These are phyloP conservation scores for Drosophila multiciliata DNA, from an alignment of 2,888 invertebrate species.

Conservation along the genomic window DNA sequence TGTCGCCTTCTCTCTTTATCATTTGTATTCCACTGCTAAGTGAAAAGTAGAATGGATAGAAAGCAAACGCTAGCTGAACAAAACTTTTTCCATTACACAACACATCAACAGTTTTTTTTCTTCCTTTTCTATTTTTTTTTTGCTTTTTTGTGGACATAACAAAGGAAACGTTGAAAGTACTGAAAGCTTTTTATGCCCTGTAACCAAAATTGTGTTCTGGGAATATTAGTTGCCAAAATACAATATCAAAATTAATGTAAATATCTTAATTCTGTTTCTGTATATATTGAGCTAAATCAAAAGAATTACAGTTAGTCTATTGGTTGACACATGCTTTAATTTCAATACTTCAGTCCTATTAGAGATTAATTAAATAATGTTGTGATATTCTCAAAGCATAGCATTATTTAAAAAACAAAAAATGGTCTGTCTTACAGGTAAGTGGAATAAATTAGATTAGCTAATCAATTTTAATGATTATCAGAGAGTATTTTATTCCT, in stretches of 20 bases:
- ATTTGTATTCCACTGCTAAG: constrained; percentile 51
- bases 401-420: neutral
- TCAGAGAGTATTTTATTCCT: constrained; percentile 26
- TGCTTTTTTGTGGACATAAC: constrained; percentile 65
- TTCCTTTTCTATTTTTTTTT: constrained; percentile 43
- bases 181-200: constrained; percentile 75
- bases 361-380: neutral
- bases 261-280: neutral
- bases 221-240: constrained; percentile 46
- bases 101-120: constrained; percentile 72
- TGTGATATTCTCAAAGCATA: neutral
- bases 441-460: constrained; percentile 14
- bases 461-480: constrained; percentile 36
- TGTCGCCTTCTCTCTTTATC: neutral
- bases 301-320: neutral
- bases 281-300: neutral
- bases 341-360: neutral
- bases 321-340: neutral
- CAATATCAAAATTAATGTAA: neutral
- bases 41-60: constrained; percentile 73
- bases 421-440: neutral
- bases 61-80: constrained; percentile 76
- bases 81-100: constrained; percentile 79
- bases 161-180: constrained; percentile 73
- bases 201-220: constrained; percentile 29